These are phyloP conservation scores for Sitobion miscanthi DNA, from an alignment of 1,140 invertebrate species.

Conservation along the genomic window DNA sequence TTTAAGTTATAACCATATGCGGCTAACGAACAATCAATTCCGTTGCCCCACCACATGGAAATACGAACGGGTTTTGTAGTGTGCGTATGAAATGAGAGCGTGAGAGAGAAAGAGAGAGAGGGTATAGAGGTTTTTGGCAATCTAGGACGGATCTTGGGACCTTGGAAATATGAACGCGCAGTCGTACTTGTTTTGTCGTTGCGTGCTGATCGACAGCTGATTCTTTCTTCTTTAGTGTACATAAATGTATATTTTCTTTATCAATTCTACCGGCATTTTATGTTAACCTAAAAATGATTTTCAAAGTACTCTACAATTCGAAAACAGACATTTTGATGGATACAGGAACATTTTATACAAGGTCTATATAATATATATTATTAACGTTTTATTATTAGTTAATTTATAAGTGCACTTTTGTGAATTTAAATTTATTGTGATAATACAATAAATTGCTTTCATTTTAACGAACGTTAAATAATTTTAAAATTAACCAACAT, in stretches of 20 bases:
- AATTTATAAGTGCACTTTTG: neutral
- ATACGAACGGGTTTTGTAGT: slow-evolving; percentile 25
- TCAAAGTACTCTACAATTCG: neutral
- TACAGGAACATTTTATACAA: neutral
- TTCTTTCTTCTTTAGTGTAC: neutral
- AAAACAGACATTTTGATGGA: neutral
- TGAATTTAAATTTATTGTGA: neutral
- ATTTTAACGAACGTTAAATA: neutral
- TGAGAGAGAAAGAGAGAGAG: slow-evolving; percentile 20
- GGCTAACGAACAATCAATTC: slow-evolving; percentile 20
- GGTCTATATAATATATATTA: slow-evolving; percentile 26
- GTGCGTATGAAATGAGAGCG: neutral
- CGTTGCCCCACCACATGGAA: neutral
- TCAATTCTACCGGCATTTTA: slow-evolving; percentile 10
- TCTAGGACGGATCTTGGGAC: slow-evolving; percentile 56
- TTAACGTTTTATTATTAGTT: neutral
- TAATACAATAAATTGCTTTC: neutral
- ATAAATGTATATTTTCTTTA: neutral
- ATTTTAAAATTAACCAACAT: neutral
- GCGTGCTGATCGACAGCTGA: slow-evolving; percentile 56
- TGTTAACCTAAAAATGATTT: neutral
- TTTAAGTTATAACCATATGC: neutral
- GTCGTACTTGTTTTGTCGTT: slow-evolving; percentile 52
- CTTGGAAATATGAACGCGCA: slow-evolving; percentile 52
- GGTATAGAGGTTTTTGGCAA: slow-evolving; percentile 52